A percentile compares a stretch with the other conserved stretches of the same genome.
Evolutionary conservation across 2,797 vertebrate species (phyloP).

Genomic region (Sebastes vulpes): DNA sequence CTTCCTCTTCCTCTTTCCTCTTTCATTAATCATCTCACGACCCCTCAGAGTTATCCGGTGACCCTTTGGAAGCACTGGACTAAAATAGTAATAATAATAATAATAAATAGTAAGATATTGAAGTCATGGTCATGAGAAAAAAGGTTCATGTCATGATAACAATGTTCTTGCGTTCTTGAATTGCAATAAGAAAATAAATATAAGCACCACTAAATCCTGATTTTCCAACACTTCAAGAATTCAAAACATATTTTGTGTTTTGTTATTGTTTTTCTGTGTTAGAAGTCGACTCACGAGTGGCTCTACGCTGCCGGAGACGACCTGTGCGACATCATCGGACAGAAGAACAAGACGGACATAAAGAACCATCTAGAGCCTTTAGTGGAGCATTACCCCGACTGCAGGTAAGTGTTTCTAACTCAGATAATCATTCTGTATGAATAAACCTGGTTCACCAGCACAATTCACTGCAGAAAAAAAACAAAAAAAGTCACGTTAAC

Average conservation of each 20-base stretch:
- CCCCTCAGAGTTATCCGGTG: too few relatives aligned
- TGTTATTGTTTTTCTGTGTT: neutral
- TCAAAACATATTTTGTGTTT: neutral
- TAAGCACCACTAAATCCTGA: neutral
- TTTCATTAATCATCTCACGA: too few relatives aligned
- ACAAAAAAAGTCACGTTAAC: too few relatives aligned
- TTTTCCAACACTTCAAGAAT: too few relatives aligned
- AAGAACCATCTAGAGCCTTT: constrained; percentile 79
- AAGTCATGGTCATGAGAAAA: neutral
- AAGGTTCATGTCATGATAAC: neutral
- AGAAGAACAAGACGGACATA: constrained; percentile 84
- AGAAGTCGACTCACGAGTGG: constrained; percentile 89
- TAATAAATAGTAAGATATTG: neutral
- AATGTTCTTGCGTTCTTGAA: neutral
- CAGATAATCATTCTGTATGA: neutral
- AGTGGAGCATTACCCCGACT: constrained; percentile 87
- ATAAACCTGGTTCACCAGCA: neutral
- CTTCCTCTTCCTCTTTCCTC: too few relatives aligned
- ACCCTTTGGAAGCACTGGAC: too few relatives aligned
- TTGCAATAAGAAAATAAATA: neutral
- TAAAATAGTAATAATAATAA: too few relatives aligned
- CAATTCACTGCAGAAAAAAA: neutral
- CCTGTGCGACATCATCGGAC: constrained; percentile 86
- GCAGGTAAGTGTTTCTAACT: constrained; percentile 81
- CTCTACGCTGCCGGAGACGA: constrained; percentile 81